Evolutionary conservation across 2,888 invertebrate genomes (phyloP), one percentile per base, ranked within the genome.

Genomic region (Litoditis marina): DNA sequence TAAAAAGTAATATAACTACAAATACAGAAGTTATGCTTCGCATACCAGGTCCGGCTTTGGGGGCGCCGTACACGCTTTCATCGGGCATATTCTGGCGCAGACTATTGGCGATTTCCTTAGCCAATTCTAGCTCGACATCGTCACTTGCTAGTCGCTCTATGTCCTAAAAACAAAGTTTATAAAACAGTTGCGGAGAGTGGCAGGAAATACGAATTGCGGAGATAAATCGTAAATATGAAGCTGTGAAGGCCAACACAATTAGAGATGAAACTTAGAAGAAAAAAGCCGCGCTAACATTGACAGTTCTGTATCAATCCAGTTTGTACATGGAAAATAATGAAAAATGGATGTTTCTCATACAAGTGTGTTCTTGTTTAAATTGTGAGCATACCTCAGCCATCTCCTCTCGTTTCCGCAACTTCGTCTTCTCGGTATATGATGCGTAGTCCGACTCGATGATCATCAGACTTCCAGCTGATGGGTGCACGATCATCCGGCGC

Each of bases 401-500:
- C 86, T 96, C 95, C 60, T 92, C 88, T 78, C 93, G 88, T 65
- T 93, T 88, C 77, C 92, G 91, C 78, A 89, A 90, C 83, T 98
- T 98, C 49, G 94, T 94, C 74, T 93, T 92, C 77, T 95, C 94
- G 0, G 96, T 96, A 83, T 95, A 98, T 0, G 96, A 91, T 84
- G 95, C 96, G 84, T 99, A 95, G 84, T 99, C 98, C 13, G 95
- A 94, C 85, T 98, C 96, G 46, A 95, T 89, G 59, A 94, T 88
- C 53, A 96, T 88, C 59, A 98, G 88, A 81, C 93, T 90, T 32
- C 90, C 91, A 22, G 91, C 91, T 77, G 94, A 93, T 2, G 89
- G 88, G 84, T 96, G 94, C 62, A 96, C 90, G 22, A 91, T 90
- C 83, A 98, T 52, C 42, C 63, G 63, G 7, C 76, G 88, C 0